phyloP scores from a whole-genome alignment of 2,113 vertebrate species.

The Ellobius talpinus region DNA sequence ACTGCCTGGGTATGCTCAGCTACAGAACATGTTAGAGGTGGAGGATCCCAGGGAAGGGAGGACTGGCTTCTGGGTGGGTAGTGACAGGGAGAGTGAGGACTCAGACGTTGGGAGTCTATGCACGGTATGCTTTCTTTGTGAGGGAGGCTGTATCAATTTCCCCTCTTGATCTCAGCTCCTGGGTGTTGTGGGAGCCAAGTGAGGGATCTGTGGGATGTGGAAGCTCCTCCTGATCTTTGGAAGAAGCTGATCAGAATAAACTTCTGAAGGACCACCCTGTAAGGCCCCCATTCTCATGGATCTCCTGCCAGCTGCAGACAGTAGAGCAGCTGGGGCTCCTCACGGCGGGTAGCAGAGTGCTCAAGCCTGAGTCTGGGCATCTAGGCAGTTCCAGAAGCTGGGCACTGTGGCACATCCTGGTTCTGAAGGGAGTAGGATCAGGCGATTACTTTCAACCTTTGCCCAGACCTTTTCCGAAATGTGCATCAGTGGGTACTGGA shows the following conservation, averaged over 20 bases:
- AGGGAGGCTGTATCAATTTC: rapidly evolving
- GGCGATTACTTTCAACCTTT: not conserved
- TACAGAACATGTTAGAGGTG: not conserved
- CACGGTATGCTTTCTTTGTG: not conserved
- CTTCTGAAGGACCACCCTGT: not conserved
- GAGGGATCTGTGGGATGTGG: not conserved
- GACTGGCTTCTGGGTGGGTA: not conserved
- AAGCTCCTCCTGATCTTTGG: not conserved
- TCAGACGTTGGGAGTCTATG: not conserved
- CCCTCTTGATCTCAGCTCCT: not conserved
- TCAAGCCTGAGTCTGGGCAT: not conserved
- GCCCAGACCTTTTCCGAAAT: constrained; percentile 1
- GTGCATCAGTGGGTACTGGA: not conserved
- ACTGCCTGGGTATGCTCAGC: not conserved
- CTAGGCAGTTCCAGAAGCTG: not conserved
- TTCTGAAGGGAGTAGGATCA: not conserved
- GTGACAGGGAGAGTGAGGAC: not conserved
- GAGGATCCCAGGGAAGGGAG: not conserved
- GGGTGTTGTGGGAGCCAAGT: not conserved
- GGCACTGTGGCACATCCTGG: not conserved
- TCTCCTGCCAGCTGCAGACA: not conserved
- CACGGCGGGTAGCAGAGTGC: not conserved
- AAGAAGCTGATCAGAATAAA: not conserved
- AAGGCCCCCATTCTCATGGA: not conserved
- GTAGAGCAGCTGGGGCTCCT: not conserved